Evolutionary conservation across 2,113 vertebrate species (phyloP).

Genomic region (Poecile atricapillus): DNA sequence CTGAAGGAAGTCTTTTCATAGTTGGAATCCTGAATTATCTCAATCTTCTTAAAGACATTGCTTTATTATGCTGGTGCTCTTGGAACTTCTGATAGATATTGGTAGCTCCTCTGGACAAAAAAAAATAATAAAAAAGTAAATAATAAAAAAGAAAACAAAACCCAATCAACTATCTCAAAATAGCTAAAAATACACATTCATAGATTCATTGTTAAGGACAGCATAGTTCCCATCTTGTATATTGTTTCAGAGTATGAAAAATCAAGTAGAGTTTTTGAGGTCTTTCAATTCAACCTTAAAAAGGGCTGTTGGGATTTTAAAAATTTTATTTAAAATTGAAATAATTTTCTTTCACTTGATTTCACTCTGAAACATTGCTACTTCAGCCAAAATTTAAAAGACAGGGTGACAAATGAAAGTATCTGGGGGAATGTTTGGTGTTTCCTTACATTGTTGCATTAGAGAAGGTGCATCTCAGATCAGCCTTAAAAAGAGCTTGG

Average conservation of each 20-base stretch:
- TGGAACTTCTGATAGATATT: background rate
- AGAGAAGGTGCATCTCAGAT: background rate
- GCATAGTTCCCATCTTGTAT: background rate
- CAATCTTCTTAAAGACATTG: background rate
- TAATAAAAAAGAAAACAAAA: background rate
- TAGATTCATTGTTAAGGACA: background rate
- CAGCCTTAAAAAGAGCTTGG: background rate
- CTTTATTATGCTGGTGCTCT: background rate
- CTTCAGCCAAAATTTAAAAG: background rate
- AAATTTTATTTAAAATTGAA: background rate
- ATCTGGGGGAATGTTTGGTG: accelerated
- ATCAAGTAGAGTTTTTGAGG: background rate
- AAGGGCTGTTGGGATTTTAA: accelerated
- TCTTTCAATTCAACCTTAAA: background rate
- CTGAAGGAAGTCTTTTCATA: background rate
- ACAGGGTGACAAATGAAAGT: background rate
- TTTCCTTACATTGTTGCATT: background rate
- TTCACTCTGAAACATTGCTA: background rate
- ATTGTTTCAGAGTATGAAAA: background rate
- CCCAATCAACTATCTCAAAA: background rate
- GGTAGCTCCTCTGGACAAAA: background rate
- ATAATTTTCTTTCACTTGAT: background rate
- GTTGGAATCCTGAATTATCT: background rate
- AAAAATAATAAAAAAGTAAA: background rate
- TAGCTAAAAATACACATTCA: background rate